Evolutionary conservation across 2,797 vertebrate species (phyloP).

Genomic region (Merluccius polli): DNA sequence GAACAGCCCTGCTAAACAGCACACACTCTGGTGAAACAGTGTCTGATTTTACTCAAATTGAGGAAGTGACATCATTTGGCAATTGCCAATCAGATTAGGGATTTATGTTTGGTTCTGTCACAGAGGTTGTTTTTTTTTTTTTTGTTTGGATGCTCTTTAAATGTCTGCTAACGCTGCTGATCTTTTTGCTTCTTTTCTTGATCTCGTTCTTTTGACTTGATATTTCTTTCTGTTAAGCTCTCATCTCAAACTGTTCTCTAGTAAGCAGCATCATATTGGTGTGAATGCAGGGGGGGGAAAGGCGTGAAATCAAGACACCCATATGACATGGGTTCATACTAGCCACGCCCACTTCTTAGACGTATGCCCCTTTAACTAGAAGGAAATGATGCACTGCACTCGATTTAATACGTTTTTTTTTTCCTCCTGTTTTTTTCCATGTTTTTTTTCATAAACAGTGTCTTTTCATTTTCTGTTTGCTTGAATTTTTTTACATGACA

Average conservation of each 20-base stretch:
- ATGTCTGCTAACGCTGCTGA: background rate
- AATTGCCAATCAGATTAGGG: background rate
- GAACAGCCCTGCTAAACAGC: background rate
- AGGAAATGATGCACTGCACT: conserved; percentile 47
- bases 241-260: conserved; percentile 19
- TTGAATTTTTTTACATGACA: conserved; percentile 41
- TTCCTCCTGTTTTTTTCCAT: conserved; percentile 56
- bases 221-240: background rate
- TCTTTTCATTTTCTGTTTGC: conserved; percentile 6
- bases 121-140: too few relatives aligned
- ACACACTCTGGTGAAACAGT: background rate
- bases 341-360: conserved; percentile 40
- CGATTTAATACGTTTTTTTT: conserved; percentile 51
- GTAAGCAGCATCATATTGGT: conserved; percentile 4
- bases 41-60: background rate
- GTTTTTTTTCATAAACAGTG: conserved; percentile 12
- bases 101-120: too few relatives aligned
- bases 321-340: conserved; percentile 48
- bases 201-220: background rate
- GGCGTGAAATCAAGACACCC: conserved; percentile 39
- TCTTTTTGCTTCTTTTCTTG: background rate
- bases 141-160: background rate
- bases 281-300: background rate
- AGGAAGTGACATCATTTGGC: background rate
- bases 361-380: conserved; percentile 42